Conservation (phyloP, 2,888 invertebrate genomes). For the Netelia inedita region DNA sequence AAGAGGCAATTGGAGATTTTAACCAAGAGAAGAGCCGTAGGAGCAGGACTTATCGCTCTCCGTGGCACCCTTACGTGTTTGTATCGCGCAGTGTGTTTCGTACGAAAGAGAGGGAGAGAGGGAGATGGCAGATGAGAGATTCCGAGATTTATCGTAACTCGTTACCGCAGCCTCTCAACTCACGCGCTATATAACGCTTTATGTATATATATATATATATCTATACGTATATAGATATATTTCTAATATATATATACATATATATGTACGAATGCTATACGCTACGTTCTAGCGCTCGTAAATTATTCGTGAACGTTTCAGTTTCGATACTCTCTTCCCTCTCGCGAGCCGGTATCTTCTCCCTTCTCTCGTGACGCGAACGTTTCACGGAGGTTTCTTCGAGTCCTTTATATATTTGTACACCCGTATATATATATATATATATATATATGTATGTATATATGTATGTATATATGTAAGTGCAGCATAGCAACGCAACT, state of each 20-base stretch:
- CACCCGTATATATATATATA: background rate
- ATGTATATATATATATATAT: conserved; percentile 16
- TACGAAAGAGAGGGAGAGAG: conserved; percentile 21
- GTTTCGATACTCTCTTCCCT: conserved; percentile 61
- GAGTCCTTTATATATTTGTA: conserved; percentile 6
- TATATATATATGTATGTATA: background rate
- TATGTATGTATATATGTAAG: background rate
- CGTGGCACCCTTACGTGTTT: conserved; percentile 28
- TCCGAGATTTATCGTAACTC: conserved; percentile 75
- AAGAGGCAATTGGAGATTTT: conserved; percentile 48
- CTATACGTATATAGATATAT: conserved; percentile 18
- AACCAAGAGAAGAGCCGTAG: conserved; percentile 26
- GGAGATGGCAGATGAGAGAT: conserved; percentile 65
- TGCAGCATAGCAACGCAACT: conserved; percentile 36
- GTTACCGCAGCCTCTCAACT: conserved; percentile 72
- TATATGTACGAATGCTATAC: conserved; percentile 1
- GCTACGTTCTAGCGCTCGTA: conserved; percentile 58
- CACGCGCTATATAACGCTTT: conserved; percentile 37
- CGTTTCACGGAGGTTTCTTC: conserved; percentile 38
- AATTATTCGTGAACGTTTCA: conserved; percentile 68
- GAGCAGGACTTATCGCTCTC: conserved; percentile 55
- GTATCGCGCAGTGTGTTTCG: conserved; percentile 11
- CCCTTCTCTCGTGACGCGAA: conserved; percentile 52
- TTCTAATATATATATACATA: conserved; percentile 3
- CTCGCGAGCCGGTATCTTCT: conserved; percentile 37